phyloP scores from a whole-genome alignment of 2,113 vertebrate species.

The Plotosus lineatus region DNA sequence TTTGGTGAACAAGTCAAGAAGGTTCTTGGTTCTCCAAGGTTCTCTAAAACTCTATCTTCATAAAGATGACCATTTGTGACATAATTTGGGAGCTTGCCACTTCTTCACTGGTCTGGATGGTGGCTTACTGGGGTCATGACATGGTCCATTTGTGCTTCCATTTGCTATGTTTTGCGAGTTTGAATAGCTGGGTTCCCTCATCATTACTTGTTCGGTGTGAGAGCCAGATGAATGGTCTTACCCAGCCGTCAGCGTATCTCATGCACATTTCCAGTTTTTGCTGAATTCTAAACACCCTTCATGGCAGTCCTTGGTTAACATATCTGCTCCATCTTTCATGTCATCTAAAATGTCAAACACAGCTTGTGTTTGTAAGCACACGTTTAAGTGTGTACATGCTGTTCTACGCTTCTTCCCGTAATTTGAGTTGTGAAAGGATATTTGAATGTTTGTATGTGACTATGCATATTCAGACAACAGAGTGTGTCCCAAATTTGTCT shows the following conservation, averaged over 20 bases:
- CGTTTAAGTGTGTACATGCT: not conserved
- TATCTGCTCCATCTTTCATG: slow-evolving; percentile 26
- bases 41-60: not conserved
- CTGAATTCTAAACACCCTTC: slow-evolving; percentile 35
- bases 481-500: slow-evolving; percentile 1
- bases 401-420: not conserved
- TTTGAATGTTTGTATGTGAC: not conserved
- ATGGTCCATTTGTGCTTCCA: slow-evolving; percentile 18
- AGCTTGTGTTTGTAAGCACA: not conserved
- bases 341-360: slow-evolving; percentile 37
- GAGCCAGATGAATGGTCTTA: not conserved
- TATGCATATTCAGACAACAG: not conserved
- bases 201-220: not conserved
- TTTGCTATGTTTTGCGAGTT: not conserved
- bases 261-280: slow-evolving; percentile 54
- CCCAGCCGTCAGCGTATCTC: not conserved
- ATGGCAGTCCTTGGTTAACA: slow-evolving; percentile 21
- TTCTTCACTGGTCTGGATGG: slow-evolving; percentile 21
- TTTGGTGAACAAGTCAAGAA: not conserved
- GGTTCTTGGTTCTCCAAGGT: not conserved
- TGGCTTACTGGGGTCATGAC: slow-evolving; percentile 33
- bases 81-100: slow-evolving; percentile 19
- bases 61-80: slow-evolving; percentile 12
- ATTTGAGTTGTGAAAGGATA: not conserved
- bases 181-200: not conserved